phyloP scores from a whole-genome alignment of 2,113 vertebrate genomes.

The Silurus meridionalis region DNA sequence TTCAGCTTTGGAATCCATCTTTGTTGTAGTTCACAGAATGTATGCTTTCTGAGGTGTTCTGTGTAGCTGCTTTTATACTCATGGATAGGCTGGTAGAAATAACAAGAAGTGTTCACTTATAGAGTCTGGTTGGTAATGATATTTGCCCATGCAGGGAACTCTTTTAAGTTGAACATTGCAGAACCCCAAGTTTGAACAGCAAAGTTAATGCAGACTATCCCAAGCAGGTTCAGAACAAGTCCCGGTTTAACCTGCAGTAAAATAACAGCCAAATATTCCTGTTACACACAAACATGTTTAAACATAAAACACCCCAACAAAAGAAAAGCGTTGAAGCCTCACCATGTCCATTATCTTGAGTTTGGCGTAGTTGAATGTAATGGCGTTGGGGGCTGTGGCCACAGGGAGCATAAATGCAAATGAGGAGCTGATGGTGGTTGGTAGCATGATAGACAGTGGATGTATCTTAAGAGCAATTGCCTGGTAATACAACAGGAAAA shows the following conservation, averaged over 20 bases:
- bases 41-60: background rate
- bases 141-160: constrained; percentile 88
- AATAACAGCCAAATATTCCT: constrained; percentile 10
- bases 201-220: constrained; percentile 78
- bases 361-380: constrained; percentile 86
- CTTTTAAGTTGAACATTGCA: constrained; percentile 80
- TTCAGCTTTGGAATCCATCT: background rate
- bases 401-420: constrained; percentile 95
- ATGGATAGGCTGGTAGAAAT: background rate
- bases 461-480: constrained; percentile 79
- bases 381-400: constrained; percentile 89
- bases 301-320: background rate
- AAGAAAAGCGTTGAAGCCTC: constrained; percentile 39
- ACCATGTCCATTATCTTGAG: constrained; percentile 89
- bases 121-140: constrained; percentile 50
- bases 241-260: constrained; percentile 74
- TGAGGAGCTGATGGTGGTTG: constrained; percentile 81
- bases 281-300: background rate
- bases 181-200: constrained; percentile 91
- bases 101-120: background rate
- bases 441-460: constrained; percentile 90
- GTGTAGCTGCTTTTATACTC: background rate
- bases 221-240: constrained; percentile 81
- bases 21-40: background rate
- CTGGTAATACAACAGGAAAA: constrained; percentile 60